Conservation (phyloP, 2,797 vertebrate genomes). For the Sylvilagus floridanus region DNA sequence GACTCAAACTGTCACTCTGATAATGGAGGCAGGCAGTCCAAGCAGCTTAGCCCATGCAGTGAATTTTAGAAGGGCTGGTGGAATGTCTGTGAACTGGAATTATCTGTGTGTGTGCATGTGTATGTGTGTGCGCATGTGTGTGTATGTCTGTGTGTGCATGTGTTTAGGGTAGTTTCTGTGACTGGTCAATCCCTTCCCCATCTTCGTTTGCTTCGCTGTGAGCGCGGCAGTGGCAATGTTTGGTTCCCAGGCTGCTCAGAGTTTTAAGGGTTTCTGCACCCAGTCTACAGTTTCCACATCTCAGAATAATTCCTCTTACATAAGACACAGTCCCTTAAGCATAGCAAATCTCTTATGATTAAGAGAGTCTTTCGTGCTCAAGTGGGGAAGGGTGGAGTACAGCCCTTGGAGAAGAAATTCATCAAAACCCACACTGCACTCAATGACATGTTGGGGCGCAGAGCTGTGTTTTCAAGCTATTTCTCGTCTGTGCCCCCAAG, state of each 20-base stretch:
- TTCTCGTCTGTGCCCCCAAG: conserved; percentile 17
- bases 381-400: conserved; percentile 6
- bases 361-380: conserved; percentile 43
- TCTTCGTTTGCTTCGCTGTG: neutral
- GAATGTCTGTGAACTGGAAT: neutral
- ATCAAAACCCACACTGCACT: neutral
- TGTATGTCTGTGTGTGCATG: neutral
- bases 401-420: conserved; percentile 24
- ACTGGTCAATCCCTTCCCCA: neutral
- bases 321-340: neutral
- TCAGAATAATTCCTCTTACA: conserved; percentile 52
- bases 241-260: neutral
- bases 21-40: too few species aligned
- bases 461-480: neutral
- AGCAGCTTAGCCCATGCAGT: too few species aligned
- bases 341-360: conserved; percentile 19
- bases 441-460: neutral
- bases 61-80: neutral
- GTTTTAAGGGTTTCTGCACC: neutral
- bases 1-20: too few species aligned
- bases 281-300: conserved; percentile 13
- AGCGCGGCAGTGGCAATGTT: neutral
- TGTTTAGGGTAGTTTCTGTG: neutral
- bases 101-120: neutral
- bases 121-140: neutral